phyloP scores from a whole-genome alignment of 2,113 vertebrate species.

The Emydocephalus ijimae region DNA sequence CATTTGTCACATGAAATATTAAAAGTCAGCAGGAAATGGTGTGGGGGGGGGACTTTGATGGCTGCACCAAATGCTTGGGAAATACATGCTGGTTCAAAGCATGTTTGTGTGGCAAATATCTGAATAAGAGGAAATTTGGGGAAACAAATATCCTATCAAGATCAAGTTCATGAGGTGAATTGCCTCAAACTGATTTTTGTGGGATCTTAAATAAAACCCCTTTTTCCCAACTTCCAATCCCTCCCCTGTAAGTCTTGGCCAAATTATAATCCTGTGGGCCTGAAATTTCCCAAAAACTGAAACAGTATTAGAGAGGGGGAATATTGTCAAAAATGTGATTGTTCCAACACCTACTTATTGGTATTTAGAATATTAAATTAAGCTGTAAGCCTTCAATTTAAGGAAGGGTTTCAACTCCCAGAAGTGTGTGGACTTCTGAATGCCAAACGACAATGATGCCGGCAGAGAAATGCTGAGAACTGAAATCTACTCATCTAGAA shows the following conservation, averaged over 20 bases:
- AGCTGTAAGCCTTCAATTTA: neutral
- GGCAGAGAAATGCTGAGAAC: neutral
- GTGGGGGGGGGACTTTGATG: neutral
- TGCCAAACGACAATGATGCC: neutral
- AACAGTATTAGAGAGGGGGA: neutral
- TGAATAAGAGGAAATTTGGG: neutral
- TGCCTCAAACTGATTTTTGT: neutral
- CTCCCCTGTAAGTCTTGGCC: neutral
- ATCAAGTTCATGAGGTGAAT: neutral
- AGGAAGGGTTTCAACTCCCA: neutral
- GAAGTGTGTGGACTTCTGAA: neutral
- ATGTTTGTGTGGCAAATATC: neutral
- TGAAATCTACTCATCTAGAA: neutral
- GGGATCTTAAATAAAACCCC: neutral
- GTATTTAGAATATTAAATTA: neutral
- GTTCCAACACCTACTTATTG: neutral
- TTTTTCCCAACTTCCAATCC: neutral
- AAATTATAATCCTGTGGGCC: neutral
- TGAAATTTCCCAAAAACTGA: neutral
- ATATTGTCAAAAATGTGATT: neutral
- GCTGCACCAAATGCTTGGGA: neutral
- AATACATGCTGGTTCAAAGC: neutral
- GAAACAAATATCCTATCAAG: neutral
- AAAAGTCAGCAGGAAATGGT: neutral
- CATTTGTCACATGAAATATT: neutral